Percentiles rank a stretch among this genome's conserved stretches.
Conservation (phyloP, 2,797 vertebrate genomes). For the Poeciliopsis infans region DNA sequence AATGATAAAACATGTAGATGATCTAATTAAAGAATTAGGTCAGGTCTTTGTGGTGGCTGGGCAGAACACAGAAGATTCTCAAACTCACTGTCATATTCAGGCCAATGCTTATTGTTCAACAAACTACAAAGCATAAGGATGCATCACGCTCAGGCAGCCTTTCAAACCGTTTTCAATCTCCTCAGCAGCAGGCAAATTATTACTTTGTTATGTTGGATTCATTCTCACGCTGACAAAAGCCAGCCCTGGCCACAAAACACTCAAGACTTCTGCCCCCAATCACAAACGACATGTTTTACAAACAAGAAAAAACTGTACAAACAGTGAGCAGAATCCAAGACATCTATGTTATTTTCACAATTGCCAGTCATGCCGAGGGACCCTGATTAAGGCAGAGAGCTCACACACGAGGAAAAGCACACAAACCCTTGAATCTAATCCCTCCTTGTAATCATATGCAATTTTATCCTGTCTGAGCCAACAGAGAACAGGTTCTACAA, state of each 20-base stretch:
- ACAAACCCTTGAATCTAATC: conserved; percentile 28
- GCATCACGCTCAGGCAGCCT: conserved; percentile 48
- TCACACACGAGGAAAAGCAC: conserved; percentile 30
- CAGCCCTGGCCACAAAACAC: conserved; percentile 43
- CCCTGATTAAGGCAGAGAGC: conserved; percentile 21
- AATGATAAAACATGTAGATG: conserved; percentile 51
- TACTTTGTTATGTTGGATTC: conserved; percentile 43
- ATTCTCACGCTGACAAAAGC: conserved; percentile 40
- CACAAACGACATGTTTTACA: conserved; percentile 44
- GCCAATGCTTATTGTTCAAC: conserved; percentile 70
- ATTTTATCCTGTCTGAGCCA: conserved; percentile 58
- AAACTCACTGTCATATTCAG: conserved; percentile 52
- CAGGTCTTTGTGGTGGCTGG: conserved; percentile 49
- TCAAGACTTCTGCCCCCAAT: conserved; percentile 31
- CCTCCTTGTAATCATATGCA: conserved; percentile 56
- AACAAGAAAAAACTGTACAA: conserved; percentile 20
- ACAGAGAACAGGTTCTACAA: conserved; percentile 54
- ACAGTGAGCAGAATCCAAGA: conserved; percentile 27
- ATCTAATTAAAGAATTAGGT: conserved; percentile 70
- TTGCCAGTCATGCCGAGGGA: conserved; percentile 33
- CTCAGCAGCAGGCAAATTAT: conserved; percentile 36
- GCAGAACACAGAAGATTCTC: conserved; percentile 45
- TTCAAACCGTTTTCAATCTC: conserved; percentile 57
- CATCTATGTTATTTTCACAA: conserved; percentile 35
- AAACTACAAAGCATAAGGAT: conserved; percentile 59